phyloP scores from a whole-genome alignment of 2,797 vertebrate genomes.

The Characodon lateralis region DNA sequence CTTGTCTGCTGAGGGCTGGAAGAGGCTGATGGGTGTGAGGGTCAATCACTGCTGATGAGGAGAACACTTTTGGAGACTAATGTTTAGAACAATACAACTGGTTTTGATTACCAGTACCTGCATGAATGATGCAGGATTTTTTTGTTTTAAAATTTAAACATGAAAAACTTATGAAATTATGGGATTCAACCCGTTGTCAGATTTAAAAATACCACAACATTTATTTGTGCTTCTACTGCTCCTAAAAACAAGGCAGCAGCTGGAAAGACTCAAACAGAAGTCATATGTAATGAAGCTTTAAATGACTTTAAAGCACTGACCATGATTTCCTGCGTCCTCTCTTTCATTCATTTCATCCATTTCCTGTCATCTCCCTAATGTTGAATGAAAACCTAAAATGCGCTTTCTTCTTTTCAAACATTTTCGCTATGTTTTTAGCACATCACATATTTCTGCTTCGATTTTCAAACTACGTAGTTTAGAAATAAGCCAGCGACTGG shows the following conservation, averaged over 20 bases:
- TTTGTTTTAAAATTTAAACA: neutral
- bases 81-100: neutral
- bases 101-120: constrained; percentile 1
- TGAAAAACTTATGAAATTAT: too few relatives aligned
- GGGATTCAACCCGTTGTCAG: too few relatives aligned
- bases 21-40: constrained; percentile 29
- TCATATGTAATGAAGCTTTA: neutral
- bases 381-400: neutral
- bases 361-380: neutral
- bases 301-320: neutral
- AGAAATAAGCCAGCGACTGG: neutral
- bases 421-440: neutral
- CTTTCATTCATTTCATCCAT: neutral
- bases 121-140: neutral
- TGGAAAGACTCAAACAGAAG: neutral
- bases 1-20: constrained; percentile 42
- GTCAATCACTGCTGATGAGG: constrained; percentile 17
- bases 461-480: neutral
- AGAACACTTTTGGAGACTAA: constrained; percentile 8
- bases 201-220: neutral
- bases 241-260: neutral
- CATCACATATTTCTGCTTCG: neutral
- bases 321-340: too few relatives aligned
- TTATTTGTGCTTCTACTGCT: neutral
- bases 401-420: neutral